These are phyloP conservation scores for Indicator maculatus DNA, from an alignment of 2,113 vertebrate species.

Conservation along the genomic window DNA sequence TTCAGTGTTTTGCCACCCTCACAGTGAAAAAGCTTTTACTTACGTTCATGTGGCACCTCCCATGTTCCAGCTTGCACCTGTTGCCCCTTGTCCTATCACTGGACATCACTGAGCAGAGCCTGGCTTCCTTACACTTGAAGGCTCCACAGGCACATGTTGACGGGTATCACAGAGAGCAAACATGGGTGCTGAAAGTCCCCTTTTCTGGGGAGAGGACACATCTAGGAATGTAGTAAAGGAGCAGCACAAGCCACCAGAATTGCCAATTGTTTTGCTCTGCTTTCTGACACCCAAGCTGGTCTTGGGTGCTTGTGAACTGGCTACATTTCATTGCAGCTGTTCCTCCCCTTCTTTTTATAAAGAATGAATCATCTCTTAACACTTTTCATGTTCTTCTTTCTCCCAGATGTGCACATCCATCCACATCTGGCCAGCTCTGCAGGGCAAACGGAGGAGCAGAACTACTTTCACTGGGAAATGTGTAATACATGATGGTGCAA, in stretches of 20 bases:
- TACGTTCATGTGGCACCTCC: too few relatives aligned
- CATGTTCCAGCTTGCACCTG: too few relatives aligned
- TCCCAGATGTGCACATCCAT: not conserved
- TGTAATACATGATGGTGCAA: not conserved
- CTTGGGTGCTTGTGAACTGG: not conserved
- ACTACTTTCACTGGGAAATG: not conserved
- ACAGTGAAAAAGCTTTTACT: too few relatives aligned
- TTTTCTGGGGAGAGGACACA: fast-evolving
- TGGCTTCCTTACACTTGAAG: not conserved
- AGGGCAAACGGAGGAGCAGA: not conserved
- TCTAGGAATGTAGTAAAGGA: not conserved
- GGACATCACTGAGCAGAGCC: too few relatives aligned
- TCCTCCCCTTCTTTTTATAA: not conserved
- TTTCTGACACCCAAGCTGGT: not conserved
- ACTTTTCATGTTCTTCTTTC: not conserved
- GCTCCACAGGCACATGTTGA: not conserved
- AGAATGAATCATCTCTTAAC: not conserved
- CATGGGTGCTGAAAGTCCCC: fast-evolving
- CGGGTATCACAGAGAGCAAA: not conserved
- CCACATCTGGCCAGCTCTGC: not conserved
- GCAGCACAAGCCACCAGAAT: not conserved
- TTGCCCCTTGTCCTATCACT: too few relatives aligned
- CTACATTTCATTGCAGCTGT: not conserved
- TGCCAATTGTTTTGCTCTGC: not conserved
- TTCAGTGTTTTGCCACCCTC: too few relatives aligned